These are phyloP conservation scores for Bufo gargarizans DNA, from an alignment of 2,113 vertebrate genomes.

Conservation along the genomic window DNA sequence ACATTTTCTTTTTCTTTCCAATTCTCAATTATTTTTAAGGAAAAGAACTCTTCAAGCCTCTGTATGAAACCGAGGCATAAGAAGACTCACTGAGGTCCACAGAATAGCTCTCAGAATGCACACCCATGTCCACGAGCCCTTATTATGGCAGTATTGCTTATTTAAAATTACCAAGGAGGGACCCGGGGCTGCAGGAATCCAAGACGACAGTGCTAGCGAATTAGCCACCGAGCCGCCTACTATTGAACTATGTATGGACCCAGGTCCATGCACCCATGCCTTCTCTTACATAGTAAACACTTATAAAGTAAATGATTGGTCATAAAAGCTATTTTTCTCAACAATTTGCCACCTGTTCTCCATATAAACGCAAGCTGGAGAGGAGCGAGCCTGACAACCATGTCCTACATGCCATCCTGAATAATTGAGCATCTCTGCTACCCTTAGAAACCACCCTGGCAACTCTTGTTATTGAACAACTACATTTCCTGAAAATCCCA, in stretches of 20 bases:
- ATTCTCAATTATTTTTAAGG: too few relatives aligned
- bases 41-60: too few relatives aligned
- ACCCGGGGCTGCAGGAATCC: neutral
- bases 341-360: neutral
- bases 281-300: neutral
- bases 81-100: too few relatives aligned
- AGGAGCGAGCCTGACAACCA: neutral
- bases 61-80: too few relatives aligned
- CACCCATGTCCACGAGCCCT: too few relatives aligned
- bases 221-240: too few relatives aligned
- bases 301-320: neutral
- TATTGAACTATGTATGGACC: neutral
- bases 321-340: neutral
- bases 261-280: neutral
- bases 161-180: neutral
- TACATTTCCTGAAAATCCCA: constrained; percentile 32
- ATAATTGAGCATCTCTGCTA: neutral
- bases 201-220: too few relatives aligned
- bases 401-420: neutral
- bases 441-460: neutral
- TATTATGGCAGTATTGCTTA: neutral
- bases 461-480: constrained; percentile 23
- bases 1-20: too few relatives aligned
- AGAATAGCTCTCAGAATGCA: too few relatives aligned
- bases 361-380: neutral